Conservation (phyloP, 2,113 vertebrate genomes). For the Canis aureus region DNA sequence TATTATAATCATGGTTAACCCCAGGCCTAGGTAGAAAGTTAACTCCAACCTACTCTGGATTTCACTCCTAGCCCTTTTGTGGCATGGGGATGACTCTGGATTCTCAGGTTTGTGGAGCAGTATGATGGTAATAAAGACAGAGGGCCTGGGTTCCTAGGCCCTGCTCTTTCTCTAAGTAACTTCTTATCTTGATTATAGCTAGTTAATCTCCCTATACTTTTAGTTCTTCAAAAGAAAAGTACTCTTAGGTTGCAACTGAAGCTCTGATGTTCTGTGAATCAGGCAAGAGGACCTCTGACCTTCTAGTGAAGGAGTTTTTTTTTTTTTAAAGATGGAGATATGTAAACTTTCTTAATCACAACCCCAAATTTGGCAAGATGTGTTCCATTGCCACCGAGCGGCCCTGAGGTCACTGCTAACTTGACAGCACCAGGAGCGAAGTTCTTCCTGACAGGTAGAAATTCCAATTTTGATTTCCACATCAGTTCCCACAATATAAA, state of each 20-base stretch:
- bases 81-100: neutral
- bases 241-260: neutral
- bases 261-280: neutral
- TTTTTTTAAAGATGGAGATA: neutral
- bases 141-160: neutral
- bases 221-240: slow-evolving; percentile 24
- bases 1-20: neutral
- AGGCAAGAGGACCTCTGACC: neutral
- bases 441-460: neutral
- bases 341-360: slow-evolving; percentile 4
- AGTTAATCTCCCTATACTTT: neutral
- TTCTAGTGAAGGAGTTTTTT: neutral
- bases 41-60: neutral
- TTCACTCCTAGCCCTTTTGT: neutral
- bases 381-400: neutral
- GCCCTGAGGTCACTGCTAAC: neutral
- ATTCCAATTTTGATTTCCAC: neutral
- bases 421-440: neutral
- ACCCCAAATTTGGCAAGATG: neutral
- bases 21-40: neutral
- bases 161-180: neutral
- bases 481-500: neutral
- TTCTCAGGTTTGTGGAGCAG: neutral
- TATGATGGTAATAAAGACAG: neutral
- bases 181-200: neutral